These are phyloP conservation scores for Geodia barretti DNA, from an alignment of 37 sponge, comb jelly and placozoan species.

Conservation along the genomic window DNA sequence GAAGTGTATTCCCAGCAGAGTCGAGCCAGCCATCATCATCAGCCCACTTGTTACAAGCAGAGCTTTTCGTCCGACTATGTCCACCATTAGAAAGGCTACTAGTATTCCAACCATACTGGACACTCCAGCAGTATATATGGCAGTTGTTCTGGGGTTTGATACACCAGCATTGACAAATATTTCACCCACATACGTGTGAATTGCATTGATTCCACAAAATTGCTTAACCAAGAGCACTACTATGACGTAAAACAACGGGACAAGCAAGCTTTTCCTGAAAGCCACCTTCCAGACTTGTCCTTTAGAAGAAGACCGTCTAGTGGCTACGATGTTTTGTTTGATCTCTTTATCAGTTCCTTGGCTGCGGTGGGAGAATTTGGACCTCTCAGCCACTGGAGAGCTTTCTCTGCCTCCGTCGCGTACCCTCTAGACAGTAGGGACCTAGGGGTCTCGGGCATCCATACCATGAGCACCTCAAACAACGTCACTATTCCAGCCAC, in stretches of 20 bases:
- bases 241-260: too few relatives aligned
- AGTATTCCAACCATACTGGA: constrained; percentile 8
- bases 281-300: too few relatives aligned
- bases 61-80: constrained; percentile 63
- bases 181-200: constrained; percentile 27
- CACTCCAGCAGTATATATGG: constrained; percentile 30
- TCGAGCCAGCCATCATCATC: constrained; percentile 18
- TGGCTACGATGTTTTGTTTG: too few relatives aligned
- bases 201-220: constrained; percentile 43
- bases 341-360: constrained; percentile 26
- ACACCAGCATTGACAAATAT: constrained; percentile 49
- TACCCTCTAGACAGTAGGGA: constrained; percentile 50
- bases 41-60: constrained; percentile 42
- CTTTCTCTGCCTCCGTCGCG: constrained; percentile 3
- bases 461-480: constrained; percentile 17
- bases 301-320: too few relatives aligned
- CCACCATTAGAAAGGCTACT: constrained; percentile 49
- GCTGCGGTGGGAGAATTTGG: background rate
- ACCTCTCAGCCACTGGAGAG: constrained; percentile 58
- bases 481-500: constrained; percentile 19
- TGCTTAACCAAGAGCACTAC: constrained; percentile 38
- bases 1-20: constrained; percentile 43
- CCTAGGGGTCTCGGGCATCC: constrained; percentile 53
- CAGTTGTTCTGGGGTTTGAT: background rate
- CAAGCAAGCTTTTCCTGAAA: too few relatives aligned